Evolutionary conservation across 1,140 invertebrate genomes (phyloP).

Genomic region (Elymnias hypermnestra): DNA sequence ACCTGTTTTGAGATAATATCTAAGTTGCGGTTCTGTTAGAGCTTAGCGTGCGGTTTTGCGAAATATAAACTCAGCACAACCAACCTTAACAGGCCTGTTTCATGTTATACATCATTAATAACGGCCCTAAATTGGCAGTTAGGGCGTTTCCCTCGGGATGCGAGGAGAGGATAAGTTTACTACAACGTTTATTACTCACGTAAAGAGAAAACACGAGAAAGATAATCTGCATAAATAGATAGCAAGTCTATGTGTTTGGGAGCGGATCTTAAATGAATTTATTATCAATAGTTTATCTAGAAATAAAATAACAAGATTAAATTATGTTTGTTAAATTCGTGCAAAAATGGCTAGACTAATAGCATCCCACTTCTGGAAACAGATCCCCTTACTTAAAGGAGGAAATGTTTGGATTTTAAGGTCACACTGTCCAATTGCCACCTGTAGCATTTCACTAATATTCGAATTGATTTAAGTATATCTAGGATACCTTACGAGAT

Average conservation of each 20-base stretch:
- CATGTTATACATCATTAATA: constrained; percentile 45
- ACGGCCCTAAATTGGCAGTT: constrained; percentile 39
- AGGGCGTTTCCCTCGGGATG: constrained; percentile 26
- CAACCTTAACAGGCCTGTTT: constrained; percentile 32
- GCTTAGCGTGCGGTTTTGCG: constrained; percentile 29
- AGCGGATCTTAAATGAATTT: too few species aligned
- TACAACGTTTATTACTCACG: constrained; percentile 18
- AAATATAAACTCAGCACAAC: constrained; percentile 44
- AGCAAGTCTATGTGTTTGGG: neutral
- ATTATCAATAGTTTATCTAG: too few species aligned
- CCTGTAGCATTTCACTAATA: too few species aligned
- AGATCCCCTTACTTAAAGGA: too few species aligned
- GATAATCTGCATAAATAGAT: constrained; percentile 5
- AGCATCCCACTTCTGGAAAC: too few species aligned
- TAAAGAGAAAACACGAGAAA: constrained; percentile 12
- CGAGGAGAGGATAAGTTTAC: constrained; percentile 15
- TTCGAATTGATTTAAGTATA: too few species aligned
- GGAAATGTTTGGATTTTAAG: too few species aligned
- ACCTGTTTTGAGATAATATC: neutral
- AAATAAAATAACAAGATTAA: too few species aligned
- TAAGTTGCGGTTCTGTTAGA: constrained; percentile 3
- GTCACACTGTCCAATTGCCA: too few species aligned
- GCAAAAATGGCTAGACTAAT: too few species aligned
- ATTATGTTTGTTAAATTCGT: too few species aligned
- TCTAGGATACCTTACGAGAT: too few species aligned